Evolutionary conservation across 2,113 vertebrate species (phyloP).

Genomic region (Chloebia gouldiae): DNA sequence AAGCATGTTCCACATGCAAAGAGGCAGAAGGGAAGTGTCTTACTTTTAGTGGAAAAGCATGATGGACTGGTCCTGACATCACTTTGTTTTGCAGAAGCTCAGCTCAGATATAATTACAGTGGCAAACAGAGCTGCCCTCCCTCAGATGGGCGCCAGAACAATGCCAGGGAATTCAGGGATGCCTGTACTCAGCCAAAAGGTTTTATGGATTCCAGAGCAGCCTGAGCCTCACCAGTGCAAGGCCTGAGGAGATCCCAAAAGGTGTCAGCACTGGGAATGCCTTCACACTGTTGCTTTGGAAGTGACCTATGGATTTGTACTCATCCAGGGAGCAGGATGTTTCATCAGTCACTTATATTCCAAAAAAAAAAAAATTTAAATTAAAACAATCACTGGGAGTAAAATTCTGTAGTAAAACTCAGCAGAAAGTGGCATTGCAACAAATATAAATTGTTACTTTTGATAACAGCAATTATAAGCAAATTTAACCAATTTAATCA

Average conservation of each 20-base stretch:
- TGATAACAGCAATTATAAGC: background rate
- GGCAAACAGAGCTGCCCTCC: slow-evolving; percentile 35
- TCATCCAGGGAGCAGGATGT: background rate
- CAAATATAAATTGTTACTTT: background rate
- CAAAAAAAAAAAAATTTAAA: background rate
- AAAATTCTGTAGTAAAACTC: background rate
- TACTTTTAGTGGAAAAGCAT: slow-evolving; percentile 20
- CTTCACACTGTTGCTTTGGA: background rate
- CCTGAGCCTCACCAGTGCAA: background rate
- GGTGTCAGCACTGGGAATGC: background rate
- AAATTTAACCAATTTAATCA: background rate
- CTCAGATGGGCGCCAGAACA: background rate
- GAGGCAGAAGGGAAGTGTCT: background rate
- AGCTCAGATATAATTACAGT: slow-evolving; percentile 41
- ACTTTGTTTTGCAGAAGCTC: slow-evolving; percentile 40
- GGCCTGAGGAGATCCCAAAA: background rate
- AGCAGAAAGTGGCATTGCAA: background rate
- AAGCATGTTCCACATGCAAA: background rate
- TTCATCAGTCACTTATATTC: background rate
- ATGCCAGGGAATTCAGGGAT: slow-evolving; percentile 47
- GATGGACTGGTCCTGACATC: slow-evolving; percentile 37
- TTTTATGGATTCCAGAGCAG: background rate
- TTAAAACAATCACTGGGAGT: background rate
- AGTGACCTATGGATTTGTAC: background rate
- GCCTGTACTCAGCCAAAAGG: background rate